These are phyloP conservation scores for Cichladusa arquata DNA, from an alignment of 2,113 vertebrate species.

Conservation along the genomic window DNA sequence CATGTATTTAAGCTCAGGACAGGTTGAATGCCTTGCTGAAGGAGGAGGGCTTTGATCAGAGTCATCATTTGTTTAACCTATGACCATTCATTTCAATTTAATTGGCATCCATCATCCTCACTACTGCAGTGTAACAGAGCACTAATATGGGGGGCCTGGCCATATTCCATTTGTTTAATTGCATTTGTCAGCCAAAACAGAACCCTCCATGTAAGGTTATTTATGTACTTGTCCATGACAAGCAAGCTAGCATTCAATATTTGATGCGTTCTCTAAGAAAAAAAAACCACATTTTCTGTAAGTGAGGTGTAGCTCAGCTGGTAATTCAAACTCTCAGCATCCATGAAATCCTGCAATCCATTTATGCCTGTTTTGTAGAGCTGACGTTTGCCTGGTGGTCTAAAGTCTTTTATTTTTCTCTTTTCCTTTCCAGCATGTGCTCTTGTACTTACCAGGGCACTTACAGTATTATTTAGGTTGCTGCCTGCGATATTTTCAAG, in stretches of 20 bases:
- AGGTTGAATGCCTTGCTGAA: not conserved
- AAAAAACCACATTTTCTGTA: slow-evolving; percentile 19
- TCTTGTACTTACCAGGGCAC: slow-evolving; percentile 59
- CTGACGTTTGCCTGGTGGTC: slow-evolving; percentile 17
- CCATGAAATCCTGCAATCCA: slow-evolving; percentile 47
- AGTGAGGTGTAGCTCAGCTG: slow-evolving; percentile 47
- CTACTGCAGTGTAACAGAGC: not conserved
- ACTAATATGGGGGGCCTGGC: not conserved
- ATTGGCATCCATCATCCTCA: slow-evolving; percentile 5
- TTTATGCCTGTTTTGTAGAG: slow-evolving; percentile 45
- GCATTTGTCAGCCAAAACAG: not conserved
- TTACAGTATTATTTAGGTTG: slow-evolving; percentile 59
- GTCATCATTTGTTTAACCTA: slow-evolving; percentile 22
- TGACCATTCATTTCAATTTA: not conserved
- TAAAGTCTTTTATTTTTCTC: slow-evolving; percentile 51
- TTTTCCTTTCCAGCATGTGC: slow-evolving; percentile 45
- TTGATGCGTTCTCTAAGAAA: not conserved
- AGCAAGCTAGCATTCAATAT: slow-evolving; percentile 10
- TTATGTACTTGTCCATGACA: not conserved
- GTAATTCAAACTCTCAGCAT: slow-evolving; percentile 44
- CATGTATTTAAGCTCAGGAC: not conserved
- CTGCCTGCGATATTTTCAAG: slow-evolving; percentile 63
- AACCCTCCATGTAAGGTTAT: not conserved
- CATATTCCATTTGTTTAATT: not conserved
- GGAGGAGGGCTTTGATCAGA: not conserved